Conservation (phyloP, 2,797 vertebrate genomes). For the Chaetophractus vellerosus region DNA sequence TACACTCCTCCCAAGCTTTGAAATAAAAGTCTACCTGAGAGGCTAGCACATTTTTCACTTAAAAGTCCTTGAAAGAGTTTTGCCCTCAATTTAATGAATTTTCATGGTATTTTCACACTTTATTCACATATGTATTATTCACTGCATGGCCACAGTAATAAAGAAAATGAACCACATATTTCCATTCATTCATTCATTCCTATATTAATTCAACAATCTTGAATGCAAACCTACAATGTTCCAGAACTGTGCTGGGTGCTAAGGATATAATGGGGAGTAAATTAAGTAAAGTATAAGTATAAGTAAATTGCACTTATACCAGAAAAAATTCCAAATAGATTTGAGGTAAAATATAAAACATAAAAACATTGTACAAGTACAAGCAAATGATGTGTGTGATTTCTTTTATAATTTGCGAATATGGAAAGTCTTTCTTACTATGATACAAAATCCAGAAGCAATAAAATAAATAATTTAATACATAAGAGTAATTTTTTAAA, state of each 20-base stretch:
- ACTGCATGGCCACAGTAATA: not conserved
- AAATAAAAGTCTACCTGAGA: not conserved
- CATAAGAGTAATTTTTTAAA: slow-evolving; percentile 1
- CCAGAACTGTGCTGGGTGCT: not conserved
- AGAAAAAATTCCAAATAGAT: slow-evolving; percentile 26
- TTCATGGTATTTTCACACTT: not conserved
- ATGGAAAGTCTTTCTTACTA: not conserved
- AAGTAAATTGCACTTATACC: not conserved
- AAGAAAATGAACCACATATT: not conserved
- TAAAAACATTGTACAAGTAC: not conserved
- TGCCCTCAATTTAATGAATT: not conserved
- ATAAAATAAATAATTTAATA: slow-evolving; percentile 13
- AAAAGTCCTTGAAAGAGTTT: slow-evolving; percentile 14
- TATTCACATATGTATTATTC: not conserved
- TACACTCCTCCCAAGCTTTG: not conserved
- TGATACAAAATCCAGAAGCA: slow-evolving; percentile 43
- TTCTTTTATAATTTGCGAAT: slow-evolving; percentile 21
- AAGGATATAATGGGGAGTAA: not conserved
- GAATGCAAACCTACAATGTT: not conserved
- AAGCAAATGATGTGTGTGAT: not conserved
- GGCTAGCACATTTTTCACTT: not conserved
- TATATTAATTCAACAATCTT: not conserved
- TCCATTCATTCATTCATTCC: not conserved
- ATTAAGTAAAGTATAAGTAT: too few species aligned
- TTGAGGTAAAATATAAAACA: slow-evolving; percentile 38